Base-by-base conservation (phyloP, 2,797 vertebrate genomes). In the Esox masquinongy region DNA sequence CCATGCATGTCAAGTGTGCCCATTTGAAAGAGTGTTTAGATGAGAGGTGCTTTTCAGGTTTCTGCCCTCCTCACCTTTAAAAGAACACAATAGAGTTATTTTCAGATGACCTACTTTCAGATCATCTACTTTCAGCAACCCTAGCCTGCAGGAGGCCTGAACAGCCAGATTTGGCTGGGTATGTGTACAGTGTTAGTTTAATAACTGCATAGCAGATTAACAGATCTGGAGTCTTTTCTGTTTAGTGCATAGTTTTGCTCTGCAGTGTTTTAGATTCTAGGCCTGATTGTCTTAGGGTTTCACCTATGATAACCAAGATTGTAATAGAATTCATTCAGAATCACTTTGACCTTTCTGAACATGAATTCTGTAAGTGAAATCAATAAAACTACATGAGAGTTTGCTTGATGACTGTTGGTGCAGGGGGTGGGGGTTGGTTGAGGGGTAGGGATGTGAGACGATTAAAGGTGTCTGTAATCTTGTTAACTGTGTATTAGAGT, bases 1-100 rank as follows among this genome's bases (percentile, higher is more conserved):
- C 91, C 81, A 79, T 93, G 92, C 91, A 92, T 93, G 90, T 93
- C 90, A 93, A 93, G 90, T 93, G 89, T 88, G 90, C 90, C 90
- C 90, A 86, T 91, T 90, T 83, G 80, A 88, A 88, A 87, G 83
- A 86, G 66, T 86, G 83, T 88, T 90, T 89, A 85, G 91, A 92
- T 92, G 87, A 89, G 89, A 92, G 89, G 91, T 87, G 86, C 89
- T 86, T 89, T 91, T 85, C 86, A 89, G 88, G 89, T 87, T 84
- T 85, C 84, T 84, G 82, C 88, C 82, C 86, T n/a, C 71, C 85
- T 91, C 88, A 90, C 87, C 89, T 91, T 93, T 91, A 84, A 91
- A 89, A 85, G 77, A 79, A 87, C 83, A 89, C 89, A 92, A 91
- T 91, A 79, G 86, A 75, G 82, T 86, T 74, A 87, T 84, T 74